Conservation (phyloP, 2,113 vertebrate genomes). For the Andinoacara biseriatus region DNA sequence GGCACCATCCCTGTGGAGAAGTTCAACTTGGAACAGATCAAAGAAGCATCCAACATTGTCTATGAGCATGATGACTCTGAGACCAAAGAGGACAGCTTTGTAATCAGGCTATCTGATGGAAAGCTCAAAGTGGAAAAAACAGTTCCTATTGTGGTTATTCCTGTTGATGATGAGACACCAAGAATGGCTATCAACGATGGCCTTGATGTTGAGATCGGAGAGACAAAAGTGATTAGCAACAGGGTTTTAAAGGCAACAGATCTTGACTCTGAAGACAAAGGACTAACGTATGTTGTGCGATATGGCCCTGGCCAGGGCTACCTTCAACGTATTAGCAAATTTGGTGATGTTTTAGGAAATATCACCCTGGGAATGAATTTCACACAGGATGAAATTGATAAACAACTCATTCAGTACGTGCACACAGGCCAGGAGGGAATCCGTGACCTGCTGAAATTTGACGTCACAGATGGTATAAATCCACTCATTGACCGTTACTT, state of each 20-base stretch:
- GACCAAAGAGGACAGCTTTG: conserved; percentile 90
- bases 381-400: conserved; percentile 92
- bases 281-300: conserved; percentile 85
- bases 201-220: conserved; percentile 90
- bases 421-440: conserved; percentile 91
- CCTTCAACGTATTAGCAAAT: conserved; percentile 80
- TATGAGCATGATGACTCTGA: conserved; percentile 96
- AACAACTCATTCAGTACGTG: conserved; percentile 86
- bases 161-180: conserved; percentile 94
- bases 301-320: conserved; percentile 89
- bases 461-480: conserved; percentile 93
- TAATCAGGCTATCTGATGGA: conserved; percentile 88
- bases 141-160: conserved; percentile 86
- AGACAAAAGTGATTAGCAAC: conserved; percentile 87
- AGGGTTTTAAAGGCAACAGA: conserved; percentile 91
- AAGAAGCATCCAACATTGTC: conserved; percentile 89
- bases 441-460: conserved; percentile 94
- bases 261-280: conserved; percentile 93
- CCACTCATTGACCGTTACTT: conserved; percentile 96
- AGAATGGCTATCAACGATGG: conserved; percentile 94
- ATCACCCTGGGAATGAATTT: conserved; percentile 94
- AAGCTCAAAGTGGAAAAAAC: conserved; percentile 84
- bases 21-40: conserved; percentile 90
- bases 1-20: conserved; percentile 84
- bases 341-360: conserved; percentile 82